phyloP scores from a whole-genome alignment of 2,888 invertebrate genomes.

The Neoitamus cyanurus region DNA sequence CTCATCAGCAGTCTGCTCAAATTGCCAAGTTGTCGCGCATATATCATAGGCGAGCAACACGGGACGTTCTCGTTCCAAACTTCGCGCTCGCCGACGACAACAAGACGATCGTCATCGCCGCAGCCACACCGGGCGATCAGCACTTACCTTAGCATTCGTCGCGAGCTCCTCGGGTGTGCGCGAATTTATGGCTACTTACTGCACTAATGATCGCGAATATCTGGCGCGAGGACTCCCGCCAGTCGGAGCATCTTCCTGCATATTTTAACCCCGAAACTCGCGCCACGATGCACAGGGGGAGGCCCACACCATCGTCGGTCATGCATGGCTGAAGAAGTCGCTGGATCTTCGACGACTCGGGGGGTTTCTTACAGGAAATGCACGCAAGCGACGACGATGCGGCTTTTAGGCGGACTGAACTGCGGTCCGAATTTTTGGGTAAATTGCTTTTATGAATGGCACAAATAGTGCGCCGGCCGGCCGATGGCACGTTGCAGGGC shows the following conservation, averaged over 20 bases:
- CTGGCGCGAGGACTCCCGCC: background rate
- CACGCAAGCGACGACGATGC: background rate
- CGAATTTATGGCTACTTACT: constrained; percentile 11
- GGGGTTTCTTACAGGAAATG: background rate
- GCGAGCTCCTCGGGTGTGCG: background rate
- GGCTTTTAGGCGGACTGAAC: background rate
- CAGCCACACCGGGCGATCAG: background rate
- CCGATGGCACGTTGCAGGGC: background rate
- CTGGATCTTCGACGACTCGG: background rate
- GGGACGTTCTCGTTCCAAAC: constrained; percentile 4
- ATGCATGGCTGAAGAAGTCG: background rate
- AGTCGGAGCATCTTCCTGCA: background rate
- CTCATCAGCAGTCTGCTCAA: constrained; percentile 42
- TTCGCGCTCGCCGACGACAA: background rate
- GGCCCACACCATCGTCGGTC: background rate
- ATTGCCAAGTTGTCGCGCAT: constrained; percentile 44
- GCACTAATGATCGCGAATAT: background rate
- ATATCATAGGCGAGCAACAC: constrained; percentile 26
- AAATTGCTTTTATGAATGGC: constrained; percentile 29
- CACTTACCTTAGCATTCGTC: constrained; percentile 9
- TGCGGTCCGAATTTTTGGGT: constrained; percentile 6
- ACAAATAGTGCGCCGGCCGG: background rate
- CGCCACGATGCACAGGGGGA: background rate
- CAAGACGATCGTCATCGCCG: background rate
- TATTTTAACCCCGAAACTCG: background rate